Percentiles rank a stretch among this genome's conserved stretches.
Conservation (phyloP, 2,113 vertebrate species). For the Antennarius striatus region DNA sequence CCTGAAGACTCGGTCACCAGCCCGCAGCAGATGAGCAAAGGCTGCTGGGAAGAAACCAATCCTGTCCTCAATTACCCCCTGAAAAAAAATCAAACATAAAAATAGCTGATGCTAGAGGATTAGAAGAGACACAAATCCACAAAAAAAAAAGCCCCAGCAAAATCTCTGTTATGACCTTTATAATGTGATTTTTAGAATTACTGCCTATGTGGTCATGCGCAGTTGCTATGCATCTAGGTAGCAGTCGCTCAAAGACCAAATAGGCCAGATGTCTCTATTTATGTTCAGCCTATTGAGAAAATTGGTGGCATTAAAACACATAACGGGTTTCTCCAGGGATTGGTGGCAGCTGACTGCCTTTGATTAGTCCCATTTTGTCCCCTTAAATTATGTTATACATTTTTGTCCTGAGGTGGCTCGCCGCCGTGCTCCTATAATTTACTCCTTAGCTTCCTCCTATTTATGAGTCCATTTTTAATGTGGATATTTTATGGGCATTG, state of each 20-base stretch:
- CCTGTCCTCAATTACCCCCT: slow-evolving; percentile 94
- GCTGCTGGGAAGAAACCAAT: slow-evolving; percentile 94
- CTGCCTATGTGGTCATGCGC: neutral
- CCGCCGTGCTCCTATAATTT: slow-evolving; percentile 38
- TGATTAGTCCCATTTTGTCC: slow-evolving; percentile 10
- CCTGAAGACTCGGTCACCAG: slow-evolving; percentile 88
- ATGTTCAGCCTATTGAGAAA: slow-evolving; percentile 31
- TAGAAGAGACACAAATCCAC: neutral
- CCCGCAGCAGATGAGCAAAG: slow-evolving; percentile 88
- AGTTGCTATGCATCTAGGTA: neutral
- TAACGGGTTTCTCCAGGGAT: slow-evolving; percentile 51
- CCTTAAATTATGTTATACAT: slow-evolving; percentile 45
- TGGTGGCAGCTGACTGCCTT: slow-evolving; percentile 31
- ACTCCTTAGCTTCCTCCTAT: slow-evolving; percentile 35
- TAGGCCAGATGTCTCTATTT: slow-evolving; percentile 46
- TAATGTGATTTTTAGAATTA: no score
- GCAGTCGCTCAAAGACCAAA: slow-evolving; percentile 21
- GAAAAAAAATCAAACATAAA: slow-evolving; percentile 5
- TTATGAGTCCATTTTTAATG: slow-evolving; percentile 24
- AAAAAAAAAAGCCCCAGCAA: neutral
- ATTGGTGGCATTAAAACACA: slow-evolving; percentile 32
- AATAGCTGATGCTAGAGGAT: neutral
- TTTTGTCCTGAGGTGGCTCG: slow-evolving; percentile 20
- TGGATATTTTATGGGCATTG: neutral
- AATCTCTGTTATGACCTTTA: no score